A percentile compares a stretch with the other conserved stretches of the same genome.
Conservation (phyloP, 2,797 vertebrate species). For the Buceros bicornis region DNA sequence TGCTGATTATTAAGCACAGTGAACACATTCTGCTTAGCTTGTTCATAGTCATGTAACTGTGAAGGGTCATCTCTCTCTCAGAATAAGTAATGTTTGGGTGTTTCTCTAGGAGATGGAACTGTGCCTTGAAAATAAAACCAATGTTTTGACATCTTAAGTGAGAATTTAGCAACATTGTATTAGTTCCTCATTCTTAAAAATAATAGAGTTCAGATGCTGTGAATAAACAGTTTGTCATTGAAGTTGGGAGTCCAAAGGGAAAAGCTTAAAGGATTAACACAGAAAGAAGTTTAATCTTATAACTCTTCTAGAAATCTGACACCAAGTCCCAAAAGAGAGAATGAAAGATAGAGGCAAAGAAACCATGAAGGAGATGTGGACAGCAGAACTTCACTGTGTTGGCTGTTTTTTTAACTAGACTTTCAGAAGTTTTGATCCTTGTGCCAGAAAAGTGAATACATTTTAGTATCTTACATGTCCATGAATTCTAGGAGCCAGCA, state of each 20-base stretch:
- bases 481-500: not conserved
- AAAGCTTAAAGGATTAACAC: constrained; percentile 33
- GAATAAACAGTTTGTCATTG: not conserved
- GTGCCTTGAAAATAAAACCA: not conserved
- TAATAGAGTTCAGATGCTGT: not conserved
- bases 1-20: not conserved
- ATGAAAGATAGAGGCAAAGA: not conserved
- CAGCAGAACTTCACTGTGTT: not conserved
- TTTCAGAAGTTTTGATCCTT: not conserved
- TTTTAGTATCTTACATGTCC: not conserved
- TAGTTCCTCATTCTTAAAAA: not conserved
- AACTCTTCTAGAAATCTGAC: not conserved
- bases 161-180: not conserved
- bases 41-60: not conserved
- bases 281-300: constrained; percentile 30
- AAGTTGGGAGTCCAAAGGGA: not conserved
- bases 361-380: not conserved
- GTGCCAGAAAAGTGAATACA: not conserved
- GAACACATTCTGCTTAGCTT: not conserved
- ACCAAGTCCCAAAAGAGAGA: not conserved
- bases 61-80: not conserved
- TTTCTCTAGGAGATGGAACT: not conserved
- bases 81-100: not conserved
- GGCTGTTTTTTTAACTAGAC: not conserved
- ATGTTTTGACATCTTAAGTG: not conserved